phyloP scores from a whole-genome alignment of 1,140 invertebrate species.

The Bursaphelenchus mucronatus region DNA sequence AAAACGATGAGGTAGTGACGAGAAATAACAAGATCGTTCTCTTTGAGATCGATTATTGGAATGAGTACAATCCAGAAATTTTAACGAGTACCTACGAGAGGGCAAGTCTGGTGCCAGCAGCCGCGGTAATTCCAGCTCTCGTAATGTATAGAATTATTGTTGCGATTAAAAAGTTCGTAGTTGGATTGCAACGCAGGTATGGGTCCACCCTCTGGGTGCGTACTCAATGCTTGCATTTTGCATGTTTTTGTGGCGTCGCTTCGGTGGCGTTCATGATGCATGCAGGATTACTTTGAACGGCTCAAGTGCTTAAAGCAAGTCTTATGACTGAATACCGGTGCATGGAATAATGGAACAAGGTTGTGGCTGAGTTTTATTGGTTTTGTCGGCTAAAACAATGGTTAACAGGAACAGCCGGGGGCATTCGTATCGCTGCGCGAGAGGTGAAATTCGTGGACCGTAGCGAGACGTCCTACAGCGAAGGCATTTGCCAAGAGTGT shows the following conservation, averaged over 20 bases:
- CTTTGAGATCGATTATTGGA: conserved; percentile 76
- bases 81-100: conserved; percentile 80
- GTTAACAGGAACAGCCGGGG: conserved; percentile 54
- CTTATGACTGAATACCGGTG: conserved; percentile 71
- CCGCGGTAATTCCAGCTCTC: conserved; percentile 83
- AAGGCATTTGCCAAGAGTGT: conserved; percentile 71
- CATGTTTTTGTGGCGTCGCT: background rate
- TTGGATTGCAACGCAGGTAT: conserved; percentile 47
- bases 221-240: background rate
- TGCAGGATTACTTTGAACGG: conserved; percentile 71
- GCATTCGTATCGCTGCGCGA: conserved; percentile 52
- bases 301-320: conserved; percentile 78
- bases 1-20: conserved; percentile 73
- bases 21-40: conserved; percentile 81
- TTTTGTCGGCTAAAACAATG: conserved; percentile 47
- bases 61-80: conserved; percentile 83
- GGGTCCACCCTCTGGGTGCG: background rate
- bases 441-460: conserved; percentile 69
- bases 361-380: conserved; percentile 71
- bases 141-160: conserved; percentile 78
- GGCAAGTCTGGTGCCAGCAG: conserved; percentile 73
- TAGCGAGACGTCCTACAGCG: conserved; percentile 72
- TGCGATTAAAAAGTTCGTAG: conserved; percentile 64
- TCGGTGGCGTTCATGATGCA: background rate
- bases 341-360: conserved; percentile 79